A percentile compares a stretch with the other conserved stretches of the same genome.
Conservation (phyloP, 2,113 vertebrate species). For the Calypte anna region DNA sequence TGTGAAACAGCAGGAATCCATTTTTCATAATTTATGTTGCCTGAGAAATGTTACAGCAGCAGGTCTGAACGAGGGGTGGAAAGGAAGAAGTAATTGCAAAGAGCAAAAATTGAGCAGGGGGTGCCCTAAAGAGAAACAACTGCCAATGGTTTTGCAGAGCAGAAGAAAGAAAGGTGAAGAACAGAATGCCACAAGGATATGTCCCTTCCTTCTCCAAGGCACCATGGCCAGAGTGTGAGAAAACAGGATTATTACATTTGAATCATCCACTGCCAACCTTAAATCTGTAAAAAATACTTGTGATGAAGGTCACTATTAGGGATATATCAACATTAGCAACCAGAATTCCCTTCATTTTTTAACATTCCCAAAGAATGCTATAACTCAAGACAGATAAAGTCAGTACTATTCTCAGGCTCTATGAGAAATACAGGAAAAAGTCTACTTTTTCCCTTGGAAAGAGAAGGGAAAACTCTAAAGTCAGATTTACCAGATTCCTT, state of each 20-base stretch:
- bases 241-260: background rate
- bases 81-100: background rate
- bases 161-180: background rate
- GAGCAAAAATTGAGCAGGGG: background rate
- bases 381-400: background rate
- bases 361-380: background rate
- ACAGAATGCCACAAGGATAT: background rate
- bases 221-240: background rate
- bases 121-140: background rate
- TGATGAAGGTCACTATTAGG: background rate
- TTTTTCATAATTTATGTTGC: conserved; percentile 20
- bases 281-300: background rate
- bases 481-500: background rate
- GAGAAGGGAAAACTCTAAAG: background rate
- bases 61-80: background rate
- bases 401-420: background rate
- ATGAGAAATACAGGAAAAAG: background rate
- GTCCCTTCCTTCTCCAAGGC: background rate
- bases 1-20: background rate
- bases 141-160: background rate
- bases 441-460: background rate
- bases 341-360: background rate
- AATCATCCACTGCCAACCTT: background rate
- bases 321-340: background rate
- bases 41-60: background rate